Percentiles rank a stretch among this genome's conserved stretches.
Conservation (phyloP, 2,888 invertebrate species). For the Erynnis tages region DNA sequence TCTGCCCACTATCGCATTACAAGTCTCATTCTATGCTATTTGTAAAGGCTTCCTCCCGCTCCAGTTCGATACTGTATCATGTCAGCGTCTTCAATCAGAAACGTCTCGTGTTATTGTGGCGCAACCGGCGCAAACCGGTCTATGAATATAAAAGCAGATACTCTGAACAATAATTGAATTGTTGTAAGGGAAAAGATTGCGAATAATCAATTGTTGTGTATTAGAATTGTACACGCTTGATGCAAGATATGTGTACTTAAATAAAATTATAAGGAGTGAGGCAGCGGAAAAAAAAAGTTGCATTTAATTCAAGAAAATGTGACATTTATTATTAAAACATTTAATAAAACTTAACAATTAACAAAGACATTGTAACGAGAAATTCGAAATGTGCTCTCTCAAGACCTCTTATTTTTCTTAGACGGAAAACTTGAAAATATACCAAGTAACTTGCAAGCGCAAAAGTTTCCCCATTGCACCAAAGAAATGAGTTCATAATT, state of each 20-base stretch:
- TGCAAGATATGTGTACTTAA: no score
- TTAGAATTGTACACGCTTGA: no score
- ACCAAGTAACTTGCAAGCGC: neutral
- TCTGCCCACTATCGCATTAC: slow-evolving; percentile 61
- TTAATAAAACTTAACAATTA: neutral
- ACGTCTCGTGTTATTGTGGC: slow-evolving; percentile 10
- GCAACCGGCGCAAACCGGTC: slow-evolving; percentile 6
- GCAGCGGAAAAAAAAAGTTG: no score
- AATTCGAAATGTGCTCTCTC: slow-evolving; percentile 9
- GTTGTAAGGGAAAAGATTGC: slow-evolving; percentile 32
- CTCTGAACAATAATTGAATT: slow-evolving; percentile 5
- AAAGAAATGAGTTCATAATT: slow-evolving; percentile 66
- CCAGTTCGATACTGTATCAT: slow-evolving; percentile 55
- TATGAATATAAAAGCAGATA: slow-evolving; percentile 19
- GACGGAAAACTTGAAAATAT: slow-evolving; percentile 3
- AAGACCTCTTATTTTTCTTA: slow-evolving; percentile 37
- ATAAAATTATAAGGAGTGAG: no score
- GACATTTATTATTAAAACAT: neutral
- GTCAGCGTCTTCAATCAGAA: slow-evolving; percentile 45
- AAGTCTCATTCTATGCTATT: slow-evolving; percentile 61
- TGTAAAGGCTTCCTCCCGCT: slow-evolving; percentile 69
- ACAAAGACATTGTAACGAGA: neutral
- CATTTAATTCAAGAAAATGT: no score
- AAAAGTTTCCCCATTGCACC: slow-evolving; percentile 62
- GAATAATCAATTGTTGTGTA: neutral